phyloP scores from a whole-genome alignment of 2,113 vertebrate species.

The Rhynchomys soricoides region DNA sequence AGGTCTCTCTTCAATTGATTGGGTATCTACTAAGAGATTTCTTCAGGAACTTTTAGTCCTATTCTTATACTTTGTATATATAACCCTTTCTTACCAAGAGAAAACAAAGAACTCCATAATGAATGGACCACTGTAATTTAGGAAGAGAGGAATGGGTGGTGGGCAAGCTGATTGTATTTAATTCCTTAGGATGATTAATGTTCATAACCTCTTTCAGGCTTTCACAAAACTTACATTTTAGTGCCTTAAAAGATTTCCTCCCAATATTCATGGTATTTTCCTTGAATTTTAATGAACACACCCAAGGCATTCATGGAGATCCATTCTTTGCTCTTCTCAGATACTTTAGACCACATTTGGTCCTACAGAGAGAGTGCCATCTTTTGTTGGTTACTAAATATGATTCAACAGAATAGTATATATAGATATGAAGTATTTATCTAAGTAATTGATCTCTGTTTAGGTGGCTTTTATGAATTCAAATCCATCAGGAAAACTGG shows the following conservation, averaged over 20 bases:
- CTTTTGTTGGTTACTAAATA: conserved; percentile 7
- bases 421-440: neutral
- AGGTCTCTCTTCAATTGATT: neutral
- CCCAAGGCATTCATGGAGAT: neutral
- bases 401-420: neutral
- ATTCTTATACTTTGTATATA: neutral
- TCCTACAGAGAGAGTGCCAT: conserved; percentile 7
- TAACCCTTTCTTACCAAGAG: neutral
- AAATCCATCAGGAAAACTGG: neutral
- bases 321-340: conserved; percentile 38
- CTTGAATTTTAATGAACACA: neutral
- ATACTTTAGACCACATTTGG: neutral
- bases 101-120: neutral
- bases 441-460: neutral
- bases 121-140: neutral
- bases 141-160: neutral
- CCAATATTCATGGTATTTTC: neutral
- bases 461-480: neutral
- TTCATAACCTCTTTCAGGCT: conserved; percentile 70
- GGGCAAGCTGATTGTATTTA: neutral
- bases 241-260: neutral
- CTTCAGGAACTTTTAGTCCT: neutral
- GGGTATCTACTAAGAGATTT: neutral
- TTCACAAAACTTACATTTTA: conserved; percentile 36
- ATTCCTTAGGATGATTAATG: neutral